phyloP scores from a whole-genome alignment of 2,797 vertebrate genomes.

The Psittacula derbiana region DNA sequence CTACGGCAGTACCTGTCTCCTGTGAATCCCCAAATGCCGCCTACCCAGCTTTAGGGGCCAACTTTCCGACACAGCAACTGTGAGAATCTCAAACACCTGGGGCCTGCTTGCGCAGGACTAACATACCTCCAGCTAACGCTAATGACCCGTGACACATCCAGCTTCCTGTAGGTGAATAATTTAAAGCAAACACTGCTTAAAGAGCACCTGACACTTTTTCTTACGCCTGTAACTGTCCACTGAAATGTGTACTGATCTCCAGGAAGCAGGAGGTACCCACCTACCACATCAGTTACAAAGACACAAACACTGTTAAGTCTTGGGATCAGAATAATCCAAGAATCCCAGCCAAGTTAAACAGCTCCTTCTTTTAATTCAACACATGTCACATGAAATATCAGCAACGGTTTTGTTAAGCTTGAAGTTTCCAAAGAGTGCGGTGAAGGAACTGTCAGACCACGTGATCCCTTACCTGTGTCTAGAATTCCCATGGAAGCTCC shows the following conservation, averaged over 20 bases:
- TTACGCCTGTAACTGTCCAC: background rate
- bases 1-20: background rate
- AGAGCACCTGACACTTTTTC: background rate
- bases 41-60: background rate
- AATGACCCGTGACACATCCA: background rate
- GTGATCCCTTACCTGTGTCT: slow-evolving; percentile 84
- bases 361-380: background rate
- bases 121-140: background rate
- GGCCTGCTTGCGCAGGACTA: background rate
- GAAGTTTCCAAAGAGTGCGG: background rate
- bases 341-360: background rate
- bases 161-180: background rate
- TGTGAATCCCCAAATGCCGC: background rate
- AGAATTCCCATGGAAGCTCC: slow-evolving; percentile 88
- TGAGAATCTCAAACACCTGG: background rate
- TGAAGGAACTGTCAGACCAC: background rate
- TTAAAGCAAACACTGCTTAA: background rate
- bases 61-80: background rate
- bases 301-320: background rate
- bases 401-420: background rate
- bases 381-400: background rate
- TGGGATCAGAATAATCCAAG: background rate
- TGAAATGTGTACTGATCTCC: background rate
- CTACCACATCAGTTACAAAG: background rate
- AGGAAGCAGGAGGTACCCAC: background rate